Percentiles rank a stretch among this genome's conserved stretches.
These are phyloP conservation scores for Acanthosepion lycidas DNA, from an alignment of 2,888 invertebrate genomes.

Conservation along the genomic window DNA sequence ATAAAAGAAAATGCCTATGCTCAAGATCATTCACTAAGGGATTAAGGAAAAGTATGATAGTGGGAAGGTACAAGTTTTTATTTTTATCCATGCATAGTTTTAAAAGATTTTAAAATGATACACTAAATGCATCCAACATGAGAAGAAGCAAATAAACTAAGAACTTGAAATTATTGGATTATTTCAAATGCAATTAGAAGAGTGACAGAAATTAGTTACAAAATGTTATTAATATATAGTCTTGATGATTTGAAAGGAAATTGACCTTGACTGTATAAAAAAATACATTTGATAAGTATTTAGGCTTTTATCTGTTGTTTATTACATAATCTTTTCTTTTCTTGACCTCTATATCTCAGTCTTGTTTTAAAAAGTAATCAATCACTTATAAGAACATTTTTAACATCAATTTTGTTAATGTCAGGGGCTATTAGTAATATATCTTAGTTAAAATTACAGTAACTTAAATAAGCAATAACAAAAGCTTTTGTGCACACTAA, in stretches of 20 bases:
- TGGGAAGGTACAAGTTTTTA: neutral
- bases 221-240: neutral
- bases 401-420: neutral
- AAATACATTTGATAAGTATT: neutral
- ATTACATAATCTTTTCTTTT: neutral
- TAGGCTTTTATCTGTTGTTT: neutral
- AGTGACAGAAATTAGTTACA: neutral
- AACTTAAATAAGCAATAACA: neutral
- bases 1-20: neutral
- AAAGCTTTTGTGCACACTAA: neutral
- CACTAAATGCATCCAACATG: neutral
- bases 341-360: neutral
- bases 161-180: neutral
- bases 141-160: neutral
- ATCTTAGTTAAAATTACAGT: too few species aligned
- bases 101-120: too few species aligned
- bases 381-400: neutral
- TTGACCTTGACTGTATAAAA: neutral
- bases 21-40: neutral
- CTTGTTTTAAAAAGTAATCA: neutral
- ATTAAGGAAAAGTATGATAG: neutral
- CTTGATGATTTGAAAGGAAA: neutral
- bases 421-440: neutral
- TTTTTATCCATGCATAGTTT: too few species aligned
- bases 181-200: neutral